Percentiles rank a stretch among this genome's conserved stretches.
These are phyloP conservation scores for Eretmochelys imbricata DNA, from an alignment of 2,113 vertebrate species.

Conservation along the genomic window DNA sequence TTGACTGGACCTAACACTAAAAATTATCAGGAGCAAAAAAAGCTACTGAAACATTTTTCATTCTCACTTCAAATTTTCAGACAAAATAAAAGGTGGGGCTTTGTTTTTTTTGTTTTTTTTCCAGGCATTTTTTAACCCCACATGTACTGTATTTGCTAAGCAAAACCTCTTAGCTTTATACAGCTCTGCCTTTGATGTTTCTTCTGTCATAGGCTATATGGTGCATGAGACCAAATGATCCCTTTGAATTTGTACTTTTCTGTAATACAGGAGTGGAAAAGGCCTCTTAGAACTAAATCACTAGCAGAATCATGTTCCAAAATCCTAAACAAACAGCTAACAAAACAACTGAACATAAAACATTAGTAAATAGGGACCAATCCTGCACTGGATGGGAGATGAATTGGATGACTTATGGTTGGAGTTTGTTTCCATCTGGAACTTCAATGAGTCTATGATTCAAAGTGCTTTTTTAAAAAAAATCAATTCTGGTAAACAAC, in stretches of 20 bases:
- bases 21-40: neutral
- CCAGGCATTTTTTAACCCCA: neutral
- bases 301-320: neutral
- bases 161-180: neutral
- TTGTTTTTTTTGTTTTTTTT: neutral
- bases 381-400: neutral
- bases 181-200: neutral
- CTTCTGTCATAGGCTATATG: neutral
- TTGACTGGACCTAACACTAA: neutral
- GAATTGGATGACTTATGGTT: too few species aligned
- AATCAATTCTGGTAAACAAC: neutral
- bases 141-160: neutral
- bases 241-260: neutral
- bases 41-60: neutral
- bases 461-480: neutral
- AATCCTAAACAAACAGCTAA: slow-evolving; percentile 9
- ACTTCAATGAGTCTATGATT: neutral
- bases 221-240: neutral
- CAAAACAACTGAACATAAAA: neutral
- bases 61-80: neutral
- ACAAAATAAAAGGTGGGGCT: neutral
- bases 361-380: neutral
- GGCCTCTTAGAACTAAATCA: neutral
- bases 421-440: neutral
- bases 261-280: neutral